Base-by-base conservation (phyloP, 2,797 vertebrate species). In the Notolepis coatsorum region DNA sequence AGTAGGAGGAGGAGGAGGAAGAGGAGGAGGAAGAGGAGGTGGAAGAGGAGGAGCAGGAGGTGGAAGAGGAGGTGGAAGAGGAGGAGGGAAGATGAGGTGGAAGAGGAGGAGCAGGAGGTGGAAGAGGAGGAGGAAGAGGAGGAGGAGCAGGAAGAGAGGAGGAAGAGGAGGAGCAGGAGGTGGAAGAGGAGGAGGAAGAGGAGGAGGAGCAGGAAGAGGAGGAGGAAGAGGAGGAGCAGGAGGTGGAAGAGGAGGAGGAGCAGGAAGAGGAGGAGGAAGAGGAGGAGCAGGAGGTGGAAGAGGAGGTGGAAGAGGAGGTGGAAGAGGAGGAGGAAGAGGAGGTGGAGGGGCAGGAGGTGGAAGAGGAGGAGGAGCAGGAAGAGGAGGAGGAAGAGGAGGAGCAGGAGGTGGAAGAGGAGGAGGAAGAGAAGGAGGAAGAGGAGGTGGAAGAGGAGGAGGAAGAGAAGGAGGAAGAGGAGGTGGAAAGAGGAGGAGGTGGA, bases 211-310 rank as follows among this genome's bases (percentile, higher is more conserved):
- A 75, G 69, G 56, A 25, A 79, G 71, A 71, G 64, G 54, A 43
- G 63, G 59, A 71, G 61, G 67, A 76, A 67, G 57, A 39, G 61
- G 60, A 45, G 61, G 55, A n/a, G n/a, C n/a, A n/a, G 63, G 59
- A 71, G 61, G 67, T 75, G 69, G 57, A 39, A 60, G 60, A 45
- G 61, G 55, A 75, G 69, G 56, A 25, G 79, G 71, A 71, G 64
- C 35, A 52, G 47, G 63, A n/a, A n/a, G 59, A 71, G 61, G 67
- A 76, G 69, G 57, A 39, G 61, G 60, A 45, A 58, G 55, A 75
- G 69, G 56, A 25, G 79, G 71, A 71, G 64, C 35, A 52, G 47
- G 63, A 56, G 72, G 61, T 65, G 75, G 69, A 56, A 39, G 61
- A 57, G 48, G 61, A 57, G 56, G 24, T 81, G 71, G 68, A 61